Evolutionary conservation across 1,140 invertebrate genomes (phyloP).

Genomic region (Babylonia areolata): DNA sequence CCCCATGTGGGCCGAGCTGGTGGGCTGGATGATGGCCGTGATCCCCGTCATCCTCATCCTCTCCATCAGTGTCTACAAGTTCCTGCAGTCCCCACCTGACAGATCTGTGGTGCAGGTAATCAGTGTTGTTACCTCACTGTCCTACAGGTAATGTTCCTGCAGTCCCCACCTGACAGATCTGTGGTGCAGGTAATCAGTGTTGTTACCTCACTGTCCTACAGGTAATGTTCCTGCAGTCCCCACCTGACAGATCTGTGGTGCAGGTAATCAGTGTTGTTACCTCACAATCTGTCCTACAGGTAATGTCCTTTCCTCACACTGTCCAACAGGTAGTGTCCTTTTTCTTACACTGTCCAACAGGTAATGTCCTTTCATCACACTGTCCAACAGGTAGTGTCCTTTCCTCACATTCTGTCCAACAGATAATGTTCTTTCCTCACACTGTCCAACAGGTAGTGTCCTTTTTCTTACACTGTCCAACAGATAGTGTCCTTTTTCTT

Average conservation of each 20-base stretch:
- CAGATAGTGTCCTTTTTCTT: too few relatives aligned
- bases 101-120: slow-evolving; percentile 54
- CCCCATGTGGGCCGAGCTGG: slow-evolving; percentile 86
- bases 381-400: too few relatives aligned
- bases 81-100: slow-evolving; percentile 50
- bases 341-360: too few relatives aligned
- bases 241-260: slow-evolving; percentile 47
- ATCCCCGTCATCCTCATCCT: slow-evolving; percentile 84
- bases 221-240: slow-evolving; percentile 41
- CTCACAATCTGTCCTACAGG: too few relatives aligned
- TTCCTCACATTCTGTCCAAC: too few relatives aligned
- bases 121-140: too few relatives aligned
- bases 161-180: slow-evolving; percentile 49
- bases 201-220: too few relatives aligned
- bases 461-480: too few relatives aligned
- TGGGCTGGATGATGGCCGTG: slow-evolving; percentile 84
- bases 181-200: slow-evolving; percentile 50
- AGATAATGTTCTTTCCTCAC: too few relatives aligned
- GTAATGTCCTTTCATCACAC: too few relatives aligned
- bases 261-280: slow-evolving; percentile 45
- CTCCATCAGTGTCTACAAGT: slow-evolving; percentile 63
- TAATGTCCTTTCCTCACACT: slow-evolving; percentile 37
- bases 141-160: slow-evolving; percentile 26
- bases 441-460: too few relatives aligned
- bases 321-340: too few relatives aligned